Evolutionary conservation across 2,888 invertebrate species (phyloP).

Genomic region (Strigamia crassipes): DNA sequence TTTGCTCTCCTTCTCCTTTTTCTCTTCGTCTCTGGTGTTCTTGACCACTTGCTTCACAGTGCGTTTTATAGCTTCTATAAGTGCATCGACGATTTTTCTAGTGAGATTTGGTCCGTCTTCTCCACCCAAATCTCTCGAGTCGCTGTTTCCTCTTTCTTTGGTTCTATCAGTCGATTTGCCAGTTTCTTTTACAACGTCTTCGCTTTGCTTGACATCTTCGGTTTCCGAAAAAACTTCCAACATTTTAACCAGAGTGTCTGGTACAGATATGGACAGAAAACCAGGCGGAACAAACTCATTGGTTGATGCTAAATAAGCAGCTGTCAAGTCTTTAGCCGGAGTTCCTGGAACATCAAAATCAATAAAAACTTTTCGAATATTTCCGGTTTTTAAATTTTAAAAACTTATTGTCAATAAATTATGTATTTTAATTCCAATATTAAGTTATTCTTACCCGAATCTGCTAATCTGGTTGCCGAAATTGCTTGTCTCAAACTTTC

Average conservation of each 20-base stretch:
- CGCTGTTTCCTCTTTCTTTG: not conserved
- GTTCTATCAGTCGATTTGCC: not conserved
- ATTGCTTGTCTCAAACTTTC: constrained; percentile 46
- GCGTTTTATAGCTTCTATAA: constrained; percentile 33
- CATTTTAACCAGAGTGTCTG: constrained; percentile 44
- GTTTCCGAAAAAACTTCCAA: constrained; percentile 44
- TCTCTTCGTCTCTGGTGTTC: constrained; percentile 1
- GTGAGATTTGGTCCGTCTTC: constrained; percentile 24
- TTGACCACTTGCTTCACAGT: constrained; percentile 43
- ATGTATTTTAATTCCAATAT: too few species aligned
- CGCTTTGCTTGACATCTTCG: not conserved
- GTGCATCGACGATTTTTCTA: constrained; percentile 39
- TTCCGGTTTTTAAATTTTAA: too few species aligned
- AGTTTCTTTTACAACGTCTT: not conserved
- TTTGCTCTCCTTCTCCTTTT: not conserved
- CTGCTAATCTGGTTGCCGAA: constrained; percentile 34
- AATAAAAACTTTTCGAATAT: too few species aligned
- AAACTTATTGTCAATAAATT: too few species aligned
- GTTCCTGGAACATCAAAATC: not conserved
- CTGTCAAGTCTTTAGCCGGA: constrained; percentile 44
- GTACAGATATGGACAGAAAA: constrained; percentile 44
- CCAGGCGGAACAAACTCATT: constrained; percentile 47
- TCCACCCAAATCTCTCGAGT: not conserved
- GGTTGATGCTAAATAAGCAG: constrained; percentile 41
- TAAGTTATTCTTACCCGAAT: constrained; percentile 43